Conservation (phyloP, 2,797 vertebrate genomes). For the Fundulus diaphanus region DNA sequence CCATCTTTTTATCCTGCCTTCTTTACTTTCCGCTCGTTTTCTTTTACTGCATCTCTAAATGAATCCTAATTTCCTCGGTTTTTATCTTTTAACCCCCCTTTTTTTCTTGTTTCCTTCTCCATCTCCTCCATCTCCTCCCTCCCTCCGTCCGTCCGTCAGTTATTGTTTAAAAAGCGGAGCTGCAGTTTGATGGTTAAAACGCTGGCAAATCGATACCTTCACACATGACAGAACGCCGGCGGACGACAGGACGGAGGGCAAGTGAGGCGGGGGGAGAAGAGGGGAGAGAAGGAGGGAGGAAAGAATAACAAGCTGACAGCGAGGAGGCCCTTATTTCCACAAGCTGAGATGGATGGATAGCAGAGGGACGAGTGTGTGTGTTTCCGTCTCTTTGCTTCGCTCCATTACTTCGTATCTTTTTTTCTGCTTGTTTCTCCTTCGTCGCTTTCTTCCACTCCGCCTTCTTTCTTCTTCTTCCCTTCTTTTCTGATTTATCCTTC, state of each 20-base stretch:
- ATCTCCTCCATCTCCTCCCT: background rate
- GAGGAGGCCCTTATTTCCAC: constrained; percentile 81
- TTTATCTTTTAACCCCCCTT: background rate
- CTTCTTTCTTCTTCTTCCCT: constrained; percentile 9
- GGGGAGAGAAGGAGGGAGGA: constrained; percentile 32
- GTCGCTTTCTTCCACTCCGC: constrained; percentile 9
- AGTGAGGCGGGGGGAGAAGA: constrained; percentile 34
- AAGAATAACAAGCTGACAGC: constrained; percentile 80
- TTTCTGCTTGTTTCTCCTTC: constrained; percentile 5
- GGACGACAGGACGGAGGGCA: constrained; percentile 50
- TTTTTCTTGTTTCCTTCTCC: background rate
- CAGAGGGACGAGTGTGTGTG: constrained; percentile 54
- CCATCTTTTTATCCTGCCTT: background rate
- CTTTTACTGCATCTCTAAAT: background rate
- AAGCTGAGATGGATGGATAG: constrained; percentile 73
- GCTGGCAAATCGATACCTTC: constrained; percentile 86
- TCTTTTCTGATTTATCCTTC: constrained; percentile 11
- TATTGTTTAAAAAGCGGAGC: constrained; percentile 85
- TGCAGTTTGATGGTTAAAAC: constrained; percentile 86
- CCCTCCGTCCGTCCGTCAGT: constrained; percentile 68
- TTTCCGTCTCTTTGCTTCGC: constrained; percentile 38
- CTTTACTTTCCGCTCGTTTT: background rate
- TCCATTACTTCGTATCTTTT: constrained; percentile 49
- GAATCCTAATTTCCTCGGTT: background rate
- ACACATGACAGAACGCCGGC: constrained; percentile 80